Base-by-base conservation (phyloP, 2,797 vertebrate species). In the Scolopax bukidnonensis region DNA sequence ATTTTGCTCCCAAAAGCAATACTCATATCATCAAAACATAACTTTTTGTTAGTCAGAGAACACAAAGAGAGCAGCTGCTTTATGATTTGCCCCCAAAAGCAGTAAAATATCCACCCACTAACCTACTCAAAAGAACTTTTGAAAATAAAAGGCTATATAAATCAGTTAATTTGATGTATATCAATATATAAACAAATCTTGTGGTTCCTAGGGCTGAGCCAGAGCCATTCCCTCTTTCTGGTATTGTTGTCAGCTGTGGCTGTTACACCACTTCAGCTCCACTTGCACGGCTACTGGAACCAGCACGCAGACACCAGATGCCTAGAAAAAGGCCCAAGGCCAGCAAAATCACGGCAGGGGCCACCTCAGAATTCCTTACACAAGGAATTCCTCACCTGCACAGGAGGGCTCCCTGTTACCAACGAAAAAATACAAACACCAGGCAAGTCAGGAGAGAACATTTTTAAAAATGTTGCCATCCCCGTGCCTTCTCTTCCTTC, bases 161-260 rank as follows among this genome's bases (percentile, higher is more conserved):
- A 59, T 59, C 20, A 36, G 43, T 50, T 41, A 20, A 28, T 75
- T 75, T 30, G 12, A 76, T 27, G 9, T 16, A 21, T 10, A 11
- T 16, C 25, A 6, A 43, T 43, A 38, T 16, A 40, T 30, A 3
- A 53, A 38, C 5, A 59, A 65, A 28, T 28, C 9, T 30, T 24
- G 28, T 8, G 12, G 68, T 23, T 48, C 32, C 32, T 3, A 28
- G 4, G 32, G 13, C 41, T 36, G 36, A 56, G 17, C 10, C 57
- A 57, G 59, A 57, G 25, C 10, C 51, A 11, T 19, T 36, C 7
- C 25, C 25, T 36, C 41, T 25, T 32, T 25, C 33, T 10, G 57
- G 48, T 17, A 12, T 6, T 16, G 6, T 3, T 5, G 6, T 11
- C 4, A 23, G 24, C 11, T 1, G 3, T 1, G 3, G 15, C 28